Conservation (phyloP, 2,797 vertebrate species). For the Cynopterus sphinx region DNA sequence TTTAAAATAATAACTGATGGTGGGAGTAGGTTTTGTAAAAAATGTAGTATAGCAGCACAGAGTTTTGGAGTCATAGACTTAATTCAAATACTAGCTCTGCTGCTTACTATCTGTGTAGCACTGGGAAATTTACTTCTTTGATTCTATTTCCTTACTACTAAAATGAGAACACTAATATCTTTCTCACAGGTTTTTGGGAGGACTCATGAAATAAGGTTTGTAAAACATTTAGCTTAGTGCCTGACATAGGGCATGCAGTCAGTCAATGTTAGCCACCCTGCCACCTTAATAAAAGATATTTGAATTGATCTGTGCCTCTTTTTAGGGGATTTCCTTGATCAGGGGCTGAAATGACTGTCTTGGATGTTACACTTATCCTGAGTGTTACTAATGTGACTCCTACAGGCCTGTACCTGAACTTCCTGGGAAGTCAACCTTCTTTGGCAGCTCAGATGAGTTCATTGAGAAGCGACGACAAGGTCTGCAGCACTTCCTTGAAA, state of each 20-base stretch:
- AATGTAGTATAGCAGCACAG: not conserved
- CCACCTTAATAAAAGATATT: not conserved
- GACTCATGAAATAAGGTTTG: not conserved
- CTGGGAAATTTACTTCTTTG: not conserved
- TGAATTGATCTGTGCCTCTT: not conserved
- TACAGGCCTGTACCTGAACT: constrained; percentile 95
- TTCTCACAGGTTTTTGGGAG: not conserved
- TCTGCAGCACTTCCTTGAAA: constrained; percentile 94
- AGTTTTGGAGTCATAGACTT: not conserved
- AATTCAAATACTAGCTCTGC: not conserved
- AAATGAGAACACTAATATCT: not conserved
- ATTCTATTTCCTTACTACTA: not conserved
- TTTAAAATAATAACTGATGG: not conserved
- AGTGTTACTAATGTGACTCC: not conserved
- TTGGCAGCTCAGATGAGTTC: constrained; percentile 92
- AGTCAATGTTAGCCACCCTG: not conserved
- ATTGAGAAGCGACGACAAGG: constrained; percentile 95
- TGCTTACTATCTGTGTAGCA: not conserved
- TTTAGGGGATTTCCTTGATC: not conserved
- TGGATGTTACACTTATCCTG: not conserved
- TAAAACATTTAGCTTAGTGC: not conserved
- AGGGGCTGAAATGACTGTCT: not conserved
- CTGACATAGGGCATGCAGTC: not conserved
- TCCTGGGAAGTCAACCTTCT: constrained; percentile 93
- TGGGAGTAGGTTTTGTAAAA: not conserved